Conservation (phyloP, 2,888 invertebrate species). For the Ichneumoninae sp. region DNA sequence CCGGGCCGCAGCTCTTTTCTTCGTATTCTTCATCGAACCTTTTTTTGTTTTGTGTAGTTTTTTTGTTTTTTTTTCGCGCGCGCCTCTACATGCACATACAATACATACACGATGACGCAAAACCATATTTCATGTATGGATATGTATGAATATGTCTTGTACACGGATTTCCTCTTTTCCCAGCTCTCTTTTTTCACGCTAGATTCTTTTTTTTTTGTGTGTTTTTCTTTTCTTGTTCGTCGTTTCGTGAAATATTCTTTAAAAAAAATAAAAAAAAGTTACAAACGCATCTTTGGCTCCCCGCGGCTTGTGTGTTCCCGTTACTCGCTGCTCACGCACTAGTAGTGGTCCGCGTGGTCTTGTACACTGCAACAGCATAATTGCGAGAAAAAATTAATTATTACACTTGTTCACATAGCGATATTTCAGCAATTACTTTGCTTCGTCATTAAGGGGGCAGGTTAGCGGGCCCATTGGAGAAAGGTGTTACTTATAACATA, state of each 20-base stretch:
- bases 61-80: slow-evolving; percentile 29
- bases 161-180: slow-evolving; percentile 42
- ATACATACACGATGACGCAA: slow-evolving; percentile 43
- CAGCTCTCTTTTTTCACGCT: slow-evolving; percentile 32
- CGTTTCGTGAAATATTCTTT: slow-evolving; percentile 50
- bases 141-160: slow-evolving; percentile 56
- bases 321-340: slow-evolving; percentile 67
- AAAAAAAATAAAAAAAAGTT: slow-evolving; percentile 76
- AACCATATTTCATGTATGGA: slow-evolving; percentile 46
- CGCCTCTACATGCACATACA: slow-evolving; percentile 36
- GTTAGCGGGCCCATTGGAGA: no score
- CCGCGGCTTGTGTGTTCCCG: slow-evolving; percentile 72
- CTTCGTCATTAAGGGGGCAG: background rate
- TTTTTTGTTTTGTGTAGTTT: background rate
- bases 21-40: slow-evolving; percentile 32
- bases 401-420: background rate
- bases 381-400: background rate
- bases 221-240: slow-evolving; percentile 36
- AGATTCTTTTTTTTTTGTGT: slow-evolving; percentile 42
- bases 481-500: no score
- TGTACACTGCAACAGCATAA: slow-evolving; percentile 81
- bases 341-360: slow-evolving; percentile 82
- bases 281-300: slow-evolving; percentile 84
- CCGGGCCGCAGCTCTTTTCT: slow-evolving; percentile 31
- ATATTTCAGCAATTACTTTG: background rate